phyloP scores from a whole-genome alignment of 2,113 vertebrate genomes.

The Herpetotheres cachinnans region DNA sequence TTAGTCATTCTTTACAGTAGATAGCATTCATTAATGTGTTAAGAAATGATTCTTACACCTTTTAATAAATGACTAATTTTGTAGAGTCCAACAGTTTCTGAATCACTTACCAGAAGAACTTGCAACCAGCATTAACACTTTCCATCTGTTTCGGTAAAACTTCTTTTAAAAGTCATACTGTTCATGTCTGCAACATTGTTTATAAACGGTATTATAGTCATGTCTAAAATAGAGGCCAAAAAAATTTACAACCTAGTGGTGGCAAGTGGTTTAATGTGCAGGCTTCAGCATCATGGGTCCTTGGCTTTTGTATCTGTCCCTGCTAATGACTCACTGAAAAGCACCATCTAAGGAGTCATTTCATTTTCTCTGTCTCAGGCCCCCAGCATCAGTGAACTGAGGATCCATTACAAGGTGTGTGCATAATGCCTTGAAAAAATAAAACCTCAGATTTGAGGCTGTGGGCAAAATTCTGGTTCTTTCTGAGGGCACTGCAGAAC shows the following conservation, averaged over 20 bases:
- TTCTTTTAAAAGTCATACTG: background rate
- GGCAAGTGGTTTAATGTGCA: background rate
- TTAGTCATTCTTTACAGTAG: constrained; percentile 23
- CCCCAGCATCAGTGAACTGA: background rate
- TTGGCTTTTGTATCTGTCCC: background rate
- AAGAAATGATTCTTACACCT: constrained; percentile 30
- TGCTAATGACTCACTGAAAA: background rate
- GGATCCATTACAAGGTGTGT: background rate
- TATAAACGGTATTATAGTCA: background rate
- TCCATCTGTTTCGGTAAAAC: background rate
- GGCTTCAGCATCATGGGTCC: background rate
- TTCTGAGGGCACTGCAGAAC: background rate
- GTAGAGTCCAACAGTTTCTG: background rate
- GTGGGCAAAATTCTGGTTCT: background rate
- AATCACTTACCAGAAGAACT: constrained; percentile 4
- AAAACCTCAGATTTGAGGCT: background rate
- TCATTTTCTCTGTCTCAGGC: background rate
- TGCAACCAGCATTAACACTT: background rate
- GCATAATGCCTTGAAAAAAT: background rate
- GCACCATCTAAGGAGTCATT: background rate
- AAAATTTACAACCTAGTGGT: background rate
- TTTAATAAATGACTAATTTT: constrained; percentile 51
- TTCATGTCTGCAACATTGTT: background rate
- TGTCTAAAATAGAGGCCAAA: background rate
- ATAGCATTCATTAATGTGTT: constrained; percentile 35